Percentiles rank a stretch among this genome's conserved stretches.
Evolutionary conservation across 2,797 vertebrate genomes (phyloP).

Genomic region (Periophthalmus magnuspinnatus): DNA sequence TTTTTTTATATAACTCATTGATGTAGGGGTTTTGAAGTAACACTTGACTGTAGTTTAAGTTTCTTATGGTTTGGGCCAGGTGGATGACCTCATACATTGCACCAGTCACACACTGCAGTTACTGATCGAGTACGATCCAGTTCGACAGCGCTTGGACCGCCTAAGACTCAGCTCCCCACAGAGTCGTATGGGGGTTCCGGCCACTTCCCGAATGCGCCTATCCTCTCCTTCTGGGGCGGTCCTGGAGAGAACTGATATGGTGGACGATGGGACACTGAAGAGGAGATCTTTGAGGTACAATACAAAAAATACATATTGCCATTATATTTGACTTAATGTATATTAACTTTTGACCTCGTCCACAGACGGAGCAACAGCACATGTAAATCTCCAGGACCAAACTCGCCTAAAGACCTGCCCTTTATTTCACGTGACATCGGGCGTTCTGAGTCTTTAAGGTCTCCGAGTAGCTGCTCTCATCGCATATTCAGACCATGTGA

Average conservation of each 20-base stretch:
- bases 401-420: conserved; percentile 84
- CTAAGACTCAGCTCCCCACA: conserved; percentile 82
- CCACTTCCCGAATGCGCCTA: conserved; percentile 79
- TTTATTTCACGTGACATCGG: conserved; percentile 84
- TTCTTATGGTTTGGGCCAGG: conserved; percentile 67
- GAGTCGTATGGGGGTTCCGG: conserved; percentile 67
- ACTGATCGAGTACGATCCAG: conserved; percentile 92
- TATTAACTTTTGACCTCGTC: conserved; percentile 6
- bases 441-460: conserved; percentile 90
- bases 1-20: background rate
- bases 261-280: conserved; percentile 83
- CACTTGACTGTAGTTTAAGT: background rate
- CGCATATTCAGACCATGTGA: conserved; percentile 94
- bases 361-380: conserved; percentile 91
- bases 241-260: conserved; percentile 83
- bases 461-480: conserved; percentile 87
- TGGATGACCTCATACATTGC: conserved; percentile 88
- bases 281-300: conserved; percentile 88
- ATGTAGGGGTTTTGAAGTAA: background rate
- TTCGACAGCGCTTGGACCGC: conserved; percentile 86
- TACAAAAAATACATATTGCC: background rate
- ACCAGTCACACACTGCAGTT: conserved; percentile 92
- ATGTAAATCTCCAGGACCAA: conserved; percentile 89
- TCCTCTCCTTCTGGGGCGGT: conserved; percentile 77
- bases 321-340: background rate